These are phyloP conservation scores for Drosophila ananassae DNA, from an alignment of 1,140 invertebrate genomes.

Conservation along the genomic window DNA sequence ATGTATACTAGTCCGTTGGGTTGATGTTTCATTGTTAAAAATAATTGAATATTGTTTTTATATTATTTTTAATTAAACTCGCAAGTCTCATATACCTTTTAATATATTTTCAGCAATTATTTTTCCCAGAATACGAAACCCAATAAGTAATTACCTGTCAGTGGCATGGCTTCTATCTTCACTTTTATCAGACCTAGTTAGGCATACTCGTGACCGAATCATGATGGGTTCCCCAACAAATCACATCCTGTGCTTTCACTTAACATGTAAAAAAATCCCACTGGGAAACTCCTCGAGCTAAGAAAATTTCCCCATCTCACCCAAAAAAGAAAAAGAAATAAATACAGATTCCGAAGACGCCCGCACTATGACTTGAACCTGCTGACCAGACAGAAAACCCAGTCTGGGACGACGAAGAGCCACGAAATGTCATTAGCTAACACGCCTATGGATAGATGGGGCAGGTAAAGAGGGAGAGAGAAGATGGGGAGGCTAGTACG, in stretches of 20 bases:
- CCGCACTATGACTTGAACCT: slow-evolving; percentile 49
- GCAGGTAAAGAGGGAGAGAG: neutral
- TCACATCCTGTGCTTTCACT: slow-evolving; percentile 51
- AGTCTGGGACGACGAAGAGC: slow-evolving; percentile 17
- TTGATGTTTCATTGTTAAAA: no score
- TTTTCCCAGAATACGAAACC: slow-evolving; percentile 1
- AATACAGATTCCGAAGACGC: slow-evolving; percentile 14
- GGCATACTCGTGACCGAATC: slow-evolving; percentile 9
- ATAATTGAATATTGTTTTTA: no score
- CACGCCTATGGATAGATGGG: slow-evolving; percentile 12
- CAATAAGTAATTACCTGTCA: neutral
- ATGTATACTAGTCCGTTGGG: no score
- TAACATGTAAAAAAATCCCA: slow-evolving; percentile 15
- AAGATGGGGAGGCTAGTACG: neutral
- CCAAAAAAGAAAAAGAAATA: neutral
- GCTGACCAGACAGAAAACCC: slow-evolving; percentile 27
- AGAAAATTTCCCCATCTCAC: slow-evolving; percentile 32
- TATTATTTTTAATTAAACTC: no score
- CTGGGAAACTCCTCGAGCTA: slow-evolving; percentile 28
- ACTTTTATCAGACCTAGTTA: slow-evolving; percentile 13
- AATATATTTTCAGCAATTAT: neutral
- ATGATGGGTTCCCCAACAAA: slow-evolving; percentile 20
- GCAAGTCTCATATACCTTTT: no score
- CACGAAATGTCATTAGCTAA: slow-evolving; percentile 51
- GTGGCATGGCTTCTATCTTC: neutral